Evolutionary conservation across 1,140 invertebrate genomes (phyloP).

Genomic region (Schlechtendalia chinensis): DNA sequence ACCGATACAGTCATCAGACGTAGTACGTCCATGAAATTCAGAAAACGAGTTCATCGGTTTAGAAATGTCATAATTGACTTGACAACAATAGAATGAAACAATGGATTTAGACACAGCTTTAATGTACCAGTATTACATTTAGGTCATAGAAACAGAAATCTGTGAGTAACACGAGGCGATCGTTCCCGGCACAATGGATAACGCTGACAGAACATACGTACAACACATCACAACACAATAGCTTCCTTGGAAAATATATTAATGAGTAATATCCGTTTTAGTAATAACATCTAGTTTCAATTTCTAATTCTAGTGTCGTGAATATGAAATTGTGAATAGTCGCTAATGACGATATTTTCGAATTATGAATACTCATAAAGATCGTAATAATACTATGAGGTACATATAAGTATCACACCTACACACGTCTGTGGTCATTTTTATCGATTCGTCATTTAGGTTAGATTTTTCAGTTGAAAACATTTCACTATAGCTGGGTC

Average conservation of each 20-base stretch:
- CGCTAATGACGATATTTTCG: no score
- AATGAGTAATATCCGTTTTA: conserved; percentile 28
- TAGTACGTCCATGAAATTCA: conserved; percentile 25
- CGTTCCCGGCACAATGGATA: not conserved
- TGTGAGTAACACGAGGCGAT: conserved; percentile 4
- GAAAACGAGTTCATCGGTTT: conserved; percentile 24
- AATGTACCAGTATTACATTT: not conserved
- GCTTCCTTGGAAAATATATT: conserved; percentile 9
- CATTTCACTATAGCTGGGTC: no score
- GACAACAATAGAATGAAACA: conserved; percentile 27
- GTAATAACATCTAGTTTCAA: not conserved
- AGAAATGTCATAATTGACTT: conserved; percentile 21
- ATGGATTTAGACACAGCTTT: not conserved
- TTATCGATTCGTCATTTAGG: no score
- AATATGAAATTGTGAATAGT: not conserved
- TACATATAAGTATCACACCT: no score
- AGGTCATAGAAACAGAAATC: conserved; percentile 25
- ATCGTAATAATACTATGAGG: no score
- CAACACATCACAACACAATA: not conserved
- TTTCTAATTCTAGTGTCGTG: not conserved
- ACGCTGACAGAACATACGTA: not conserved
- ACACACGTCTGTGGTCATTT: no score
- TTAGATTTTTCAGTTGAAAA: no score
- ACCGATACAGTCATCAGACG: not conserved
- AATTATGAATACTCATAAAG: no score